Evolutionary conservation across 2,888 invertebrate genomes (phyloP), one percentile per base, ranked within the genome.

Genomic region (Lasioglossum figueresi): DNA sequence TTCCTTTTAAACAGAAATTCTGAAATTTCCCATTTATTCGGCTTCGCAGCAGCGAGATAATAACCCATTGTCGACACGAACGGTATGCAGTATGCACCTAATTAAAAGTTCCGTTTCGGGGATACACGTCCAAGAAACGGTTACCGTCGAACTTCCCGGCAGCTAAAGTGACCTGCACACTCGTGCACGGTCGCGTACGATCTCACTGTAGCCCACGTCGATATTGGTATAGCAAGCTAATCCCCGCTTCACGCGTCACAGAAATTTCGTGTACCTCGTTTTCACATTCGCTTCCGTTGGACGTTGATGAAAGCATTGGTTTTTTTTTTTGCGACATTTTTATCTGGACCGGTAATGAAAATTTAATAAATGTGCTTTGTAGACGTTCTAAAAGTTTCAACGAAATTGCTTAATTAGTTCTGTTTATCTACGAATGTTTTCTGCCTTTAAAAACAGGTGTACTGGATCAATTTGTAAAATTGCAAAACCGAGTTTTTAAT

Each of bases 71-170:
- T 63, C 63, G 63, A 31, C 63, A 6, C 19, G 63, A 31, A 63
- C 63, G 63, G 63, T 63, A 63, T 63, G 63, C 63, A 63, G 63
- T 63, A 63, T 63, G 63, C 63, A 63, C 16, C 63, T 63, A 63
- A 63, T 63, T 63, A 63, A 63, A 63, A 63, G 63, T 63, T 63
- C 16, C 2, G 31, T 63, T 63, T 16, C 31, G 31, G 19, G 37
- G 72, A 74, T 40, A 56, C 48, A 75, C 27, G 63, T 31, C 63
- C 16, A 63, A 63, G 63, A 63, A 63, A 74, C 19, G 63, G 63
- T 31, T 16, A 63, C 31, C 27, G 59, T 31, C 59, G 14, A 63
- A 63, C 31, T 63, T 63, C 59, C 59, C 27, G 59, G 59, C 31
- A 63, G 16, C 16, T 31, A 31, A 63, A 63, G 16, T 63, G 14